Evolutionary conservation across 1,140 invertebrate genomes (phyloP).

Genomic region (Charaxes varanes): DNA sequence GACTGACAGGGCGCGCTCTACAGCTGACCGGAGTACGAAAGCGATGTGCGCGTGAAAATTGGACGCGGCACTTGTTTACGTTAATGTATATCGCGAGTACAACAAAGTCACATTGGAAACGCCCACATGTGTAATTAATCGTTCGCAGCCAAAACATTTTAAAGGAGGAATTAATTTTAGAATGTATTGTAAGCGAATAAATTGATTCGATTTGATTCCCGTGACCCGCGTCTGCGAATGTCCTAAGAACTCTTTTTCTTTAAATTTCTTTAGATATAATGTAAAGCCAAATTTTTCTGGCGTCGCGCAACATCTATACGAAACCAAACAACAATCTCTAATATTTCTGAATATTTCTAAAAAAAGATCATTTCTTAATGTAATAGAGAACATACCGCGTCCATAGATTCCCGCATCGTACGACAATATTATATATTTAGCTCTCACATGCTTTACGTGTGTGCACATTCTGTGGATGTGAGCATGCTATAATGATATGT

Average conservation of each 20-base stretch:
- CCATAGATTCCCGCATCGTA: slow-evolving; percentile 24
- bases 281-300: no score
- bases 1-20: slow-evolving; percentile 33
- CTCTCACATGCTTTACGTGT: slow-evolving; percentile 8
- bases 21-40: slow-evolving; percentile 21
- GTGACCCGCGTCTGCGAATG: no score
- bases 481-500: slow-evolving; percentile 23
- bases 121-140: no score
- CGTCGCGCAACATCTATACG: no score
- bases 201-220: no score
- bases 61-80: slow-evolving; percentile 23
- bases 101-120: no score
- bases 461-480: slow-evolving; percentile 13
- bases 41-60: slow-evolving; percentile 9
- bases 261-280: no score
- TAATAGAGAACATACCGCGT: slow-evolving; percentile 23
- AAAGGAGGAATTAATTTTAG: no score
- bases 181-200: no score
- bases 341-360: slow-evolving; percentile 3
- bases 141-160: neutral
- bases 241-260: no score
- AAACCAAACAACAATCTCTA: no score
- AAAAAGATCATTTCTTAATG: no score
- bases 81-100: neutral
- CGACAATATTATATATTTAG: slow-evolving; percentile 34